Evolutionary conservation across 2,888 invertebrate species (phyloP).

Genomic region (Archaeoteleia sp.): DNA sequence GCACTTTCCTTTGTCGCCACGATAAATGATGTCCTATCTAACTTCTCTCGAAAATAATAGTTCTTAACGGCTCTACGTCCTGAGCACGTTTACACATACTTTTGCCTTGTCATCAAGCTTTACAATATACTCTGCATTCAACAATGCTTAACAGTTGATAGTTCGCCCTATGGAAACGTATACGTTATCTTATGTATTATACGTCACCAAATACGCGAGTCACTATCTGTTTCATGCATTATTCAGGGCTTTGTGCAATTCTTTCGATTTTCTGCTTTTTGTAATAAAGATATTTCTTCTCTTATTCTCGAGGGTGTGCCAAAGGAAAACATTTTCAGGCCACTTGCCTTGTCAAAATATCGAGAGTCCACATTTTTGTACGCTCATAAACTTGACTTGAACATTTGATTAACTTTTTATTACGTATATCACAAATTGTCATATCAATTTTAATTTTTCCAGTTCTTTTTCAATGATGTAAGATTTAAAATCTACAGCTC

Average conservation of each 20-base stretch:
- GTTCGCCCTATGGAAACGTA: slow-evolving; percentile 23
- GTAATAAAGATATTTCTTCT: too few species aligned
- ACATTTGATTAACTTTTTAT: too few species aligned
- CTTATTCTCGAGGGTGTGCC: too few species aligned
- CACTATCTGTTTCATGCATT: slow-evolving; percentile 18
- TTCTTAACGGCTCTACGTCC: slow-evolving; percentile 1
- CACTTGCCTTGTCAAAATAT: too few species aligned
- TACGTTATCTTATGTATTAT: too few species aligned
- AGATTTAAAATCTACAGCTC: too few species aligned
- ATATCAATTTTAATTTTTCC: too few species aligned
- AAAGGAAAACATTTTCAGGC: too few species aligned
- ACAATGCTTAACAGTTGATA: slow-evolving; percentile 43
- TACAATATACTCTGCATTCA: slow-evolving; percentile 21
- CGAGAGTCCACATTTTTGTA: too few species aligned
- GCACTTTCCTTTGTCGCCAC: slow-evolving; percentile 34
- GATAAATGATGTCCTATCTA: slow-evolving; percentile 8
- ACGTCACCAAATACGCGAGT: slow-evolving; percentile 10
- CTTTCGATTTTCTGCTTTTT: not conserved
- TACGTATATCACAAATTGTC: too few species aligned
- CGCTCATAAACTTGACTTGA: too few species aligned
- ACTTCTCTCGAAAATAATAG: slow-evolving; percentile 34
- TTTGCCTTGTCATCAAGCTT: slow-evolving; percentile 34
- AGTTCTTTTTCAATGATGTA: too few species aligned
- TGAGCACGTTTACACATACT: slow-evolving; percentile 25
- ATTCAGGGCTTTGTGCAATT: slow-evolving; percentile 7